Evolutionary conservation across 2,888 invertebrate species (phyloP).

Genomic region (Pediacus dermestoides): DNA sequence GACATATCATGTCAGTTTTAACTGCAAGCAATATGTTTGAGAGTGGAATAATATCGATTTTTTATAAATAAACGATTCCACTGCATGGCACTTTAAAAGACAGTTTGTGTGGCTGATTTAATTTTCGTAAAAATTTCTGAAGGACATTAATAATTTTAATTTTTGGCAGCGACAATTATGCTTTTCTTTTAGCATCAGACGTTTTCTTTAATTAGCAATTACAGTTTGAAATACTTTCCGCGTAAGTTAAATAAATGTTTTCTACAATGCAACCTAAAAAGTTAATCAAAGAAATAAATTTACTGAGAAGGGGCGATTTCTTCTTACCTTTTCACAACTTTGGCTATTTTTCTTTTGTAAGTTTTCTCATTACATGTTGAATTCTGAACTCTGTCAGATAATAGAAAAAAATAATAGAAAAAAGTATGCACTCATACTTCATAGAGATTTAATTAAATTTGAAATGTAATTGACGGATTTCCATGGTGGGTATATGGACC

Average conservation of each 20-base stretch:
- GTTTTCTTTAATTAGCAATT: conserved; percentile 17
- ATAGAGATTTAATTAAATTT: too few species aligned
- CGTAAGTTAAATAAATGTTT: conserved; percentile 23
- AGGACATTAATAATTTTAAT: too few species aligned
- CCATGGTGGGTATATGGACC: too few species aligned
- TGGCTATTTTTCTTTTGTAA: conserved; percentile 41
- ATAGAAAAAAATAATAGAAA: conserved; percentile 33
- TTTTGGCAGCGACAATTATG: too few species aligned
- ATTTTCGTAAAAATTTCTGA: background rate
- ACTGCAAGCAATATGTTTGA: conserved; percentile 26
- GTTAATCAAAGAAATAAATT: conserved; percentile 45
- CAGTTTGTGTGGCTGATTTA: too few species aligned
- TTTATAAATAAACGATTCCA: conserved; percentile 8
- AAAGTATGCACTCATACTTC: too few species aligned
- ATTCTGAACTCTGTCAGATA: conserved; percentile 36
- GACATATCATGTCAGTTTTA: conserved; percentile 31
- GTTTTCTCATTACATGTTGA: conserved; percentile 44
- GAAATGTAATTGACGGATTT: too few species aligned
- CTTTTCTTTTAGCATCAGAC: too few species aligned
- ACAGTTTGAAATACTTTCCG: conserved; percentile 18
- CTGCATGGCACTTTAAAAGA: background rate
- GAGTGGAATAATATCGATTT: conserved; percentile 14
- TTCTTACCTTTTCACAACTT: conserved; percentile 41
- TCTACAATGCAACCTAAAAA: conserved; percentile 32
- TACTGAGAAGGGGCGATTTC: conserved; percentile 34